These are phyloP conservation scores for Falco naumanni DNA, from an alignment of 2,797 vertebrate genomes.

Conservation along the genomic window DNA sequence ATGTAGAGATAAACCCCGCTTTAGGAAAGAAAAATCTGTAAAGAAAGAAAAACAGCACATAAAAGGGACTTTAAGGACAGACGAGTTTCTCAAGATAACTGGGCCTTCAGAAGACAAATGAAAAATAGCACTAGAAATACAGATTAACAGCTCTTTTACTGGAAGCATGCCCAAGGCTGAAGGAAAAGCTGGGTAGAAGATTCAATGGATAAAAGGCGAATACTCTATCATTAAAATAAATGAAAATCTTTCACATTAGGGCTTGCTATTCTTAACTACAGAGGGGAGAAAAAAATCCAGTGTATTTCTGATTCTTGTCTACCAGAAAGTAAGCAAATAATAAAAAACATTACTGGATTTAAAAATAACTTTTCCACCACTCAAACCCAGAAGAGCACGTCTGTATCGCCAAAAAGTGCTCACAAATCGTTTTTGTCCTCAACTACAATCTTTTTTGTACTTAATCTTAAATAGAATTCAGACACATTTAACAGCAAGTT, in stretches of 20 bases:
- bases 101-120: neutral
- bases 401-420: neutral
- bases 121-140: neutral
- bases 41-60: neutral
- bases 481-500: neutral
- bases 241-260: neutral
- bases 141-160: neutral
- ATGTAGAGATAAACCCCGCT: neutral
- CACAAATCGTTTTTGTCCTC: neutral
- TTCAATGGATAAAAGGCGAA: neutral
- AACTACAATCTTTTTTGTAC: neutral
- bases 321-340: neutral
- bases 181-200: neutral
- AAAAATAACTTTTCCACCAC: neutral
- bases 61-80: neutral
- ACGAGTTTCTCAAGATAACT: neutral
- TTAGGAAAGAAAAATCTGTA: neutral
- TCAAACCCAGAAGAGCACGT: neutral
- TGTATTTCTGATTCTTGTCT: neutral
- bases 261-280: neutral
- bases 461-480: neutral
- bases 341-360: neutral
- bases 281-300: neutral
- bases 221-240: conserved; percentile 8
- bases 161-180: neutral